Evolutionary conservation across 1,140 invertebrate genomes (phyloP), one percentile per base, ranked within the genome.

Genomic region (Drosophila ohnishii): DNA sequence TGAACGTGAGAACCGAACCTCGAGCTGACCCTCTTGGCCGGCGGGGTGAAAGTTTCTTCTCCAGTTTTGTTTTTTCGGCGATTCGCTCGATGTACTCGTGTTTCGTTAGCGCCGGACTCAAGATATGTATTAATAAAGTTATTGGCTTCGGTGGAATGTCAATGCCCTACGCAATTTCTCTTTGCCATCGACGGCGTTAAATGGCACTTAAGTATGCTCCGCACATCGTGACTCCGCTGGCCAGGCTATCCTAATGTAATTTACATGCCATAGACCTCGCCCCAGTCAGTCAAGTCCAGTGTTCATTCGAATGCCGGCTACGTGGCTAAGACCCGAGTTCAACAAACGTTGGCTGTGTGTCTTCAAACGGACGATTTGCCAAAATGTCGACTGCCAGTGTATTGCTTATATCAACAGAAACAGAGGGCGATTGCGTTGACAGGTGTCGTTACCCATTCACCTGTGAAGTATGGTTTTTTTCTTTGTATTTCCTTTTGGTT

Each of bases 81-180:
- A 13, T 25, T 19, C 6, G 22, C 37, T 34, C 6, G 32, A 10
- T 25, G 28, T 16, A 14, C 40, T 25, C 28, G 39, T 9, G 9
- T 51, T 77, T 71, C 16, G 53, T 45, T 22, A 22, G 34, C 42
- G 40, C 42, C 44, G 48, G 48, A 56, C 63, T 58, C 48, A n/a
- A 65, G 59, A 45, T 66, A 39, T 62, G 58, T 77, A 55, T 78
- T 79, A 78, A 88, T 88, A 71, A 77, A 67, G 51, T 59, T 65
- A 80, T 83, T 64, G 70, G 73, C 51, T 44, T 11, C 32, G 7
- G 73, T 28, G 22, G 32, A 59, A 63, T 75, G 84, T 88, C 84
- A 84, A 84, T 88, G 84, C 67, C 84, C 85, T 84, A 84, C 80
- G 84, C 73, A 87, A 88, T 89, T 88, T 88, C 84, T 88, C 84